phyloP scores from a whole-genome alignment of 2,113 vertebrate species.

The Sclerurus mexicanus region DNA sequence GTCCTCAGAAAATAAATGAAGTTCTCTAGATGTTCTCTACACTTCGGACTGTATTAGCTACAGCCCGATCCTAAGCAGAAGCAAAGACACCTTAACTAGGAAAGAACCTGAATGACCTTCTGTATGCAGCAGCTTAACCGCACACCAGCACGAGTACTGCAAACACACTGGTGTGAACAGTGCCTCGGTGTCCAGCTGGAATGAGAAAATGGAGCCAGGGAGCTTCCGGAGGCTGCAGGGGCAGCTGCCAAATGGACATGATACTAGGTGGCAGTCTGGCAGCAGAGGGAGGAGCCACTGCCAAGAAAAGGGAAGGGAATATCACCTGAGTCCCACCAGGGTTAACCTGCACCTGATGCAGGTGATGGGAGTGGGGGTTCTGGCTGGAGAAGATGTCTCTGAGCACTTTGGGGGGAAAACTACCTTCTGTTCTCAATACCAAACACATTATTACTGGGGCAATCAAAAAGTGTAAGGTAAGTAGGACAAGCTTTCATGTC shows the following conservation, averaged over 20 bases:
- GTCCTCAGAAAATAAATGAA: not conserved
- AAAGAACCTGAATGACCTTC: not conserved
- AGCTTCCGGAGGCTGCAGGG: not conserved
- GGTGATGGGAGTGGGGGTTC: not conserved
- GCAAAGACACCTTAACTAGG: not conserved
- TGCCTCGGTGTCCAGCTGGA: not conserved
- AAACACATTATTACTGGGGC: not conserved
- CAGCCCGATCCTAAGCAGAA: not conserved
- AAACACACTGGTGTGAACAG: accelerated
- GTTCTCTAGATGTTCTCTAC: not conserved
- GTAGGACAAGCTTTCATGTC: not conserved
- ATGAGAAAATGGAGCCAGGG: not conserved
- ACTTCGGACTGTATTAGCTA: not conserved
- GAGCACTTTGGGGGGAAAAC: not conserved
- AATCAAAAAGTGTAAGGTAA: not conserved
- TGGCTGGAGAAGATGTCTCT: not conserved
- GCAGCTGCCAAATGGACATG: not conserved
- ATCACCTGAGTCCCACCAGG: not conserved
- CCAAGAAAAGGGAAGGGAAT: not conserved
- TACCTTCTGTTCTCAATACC: not conserved
- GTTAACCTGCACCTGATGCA: not conserved
- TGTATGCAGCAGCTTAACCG: not conserved
- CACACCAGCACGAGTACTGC: not conserved
- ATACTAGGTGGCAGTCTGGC: not conserved
- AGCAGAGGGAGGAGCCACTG: not conserved